phyloP scores from a whole-genome alignment of 2,113 vertebrate genomes.

The Puffinus mauretanicus region DNA sequence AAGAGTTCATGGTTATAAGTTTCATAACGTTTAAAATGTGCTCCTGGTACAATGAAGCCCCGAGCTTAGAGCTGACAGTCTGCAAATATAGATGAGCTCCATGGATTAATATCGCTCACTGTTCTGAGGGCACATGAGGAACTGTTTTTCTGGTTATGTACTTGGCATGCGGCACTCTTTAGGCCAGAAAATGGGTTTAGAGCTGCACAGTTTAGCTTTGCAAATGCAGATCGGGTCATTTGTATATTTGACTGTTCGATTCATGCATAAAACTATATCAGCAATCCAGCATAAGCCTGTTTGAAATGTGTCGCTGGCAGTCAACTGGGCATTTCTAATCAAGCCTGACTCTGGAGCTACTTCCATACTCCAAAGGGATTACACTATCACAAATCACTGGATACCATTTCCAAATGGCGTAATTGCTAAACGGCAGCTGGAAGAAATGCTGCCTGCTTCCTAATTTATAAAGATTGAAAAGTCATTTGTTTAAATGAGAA shows the following conservation, averaged over 20 bases:
- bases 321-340: conserved; percentile 15
- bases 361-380: conserved; percentile 20
- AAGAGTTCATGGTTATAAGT: background rate
- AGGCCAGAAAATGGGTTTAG: conserved; percentile 12
- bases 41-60: background rate
- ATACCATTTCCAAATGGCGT: background rate
- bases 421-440: conserved; percentile 10
- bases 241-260: background rate
- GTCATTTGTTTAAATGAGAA: conserved; percentile 24
- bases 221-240: background rate
- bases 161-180: background rate
- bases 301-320: conserved; percentile 15
- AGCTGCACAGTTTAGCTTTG: background rate
- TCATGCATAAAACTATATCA: background rate
- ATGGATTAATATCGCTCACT: background rate
- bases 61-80: background rate
- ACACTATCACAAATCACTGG: background rate
- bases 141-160: background rate
- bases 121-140: background rate
- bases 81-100: background rate
- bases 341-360: conserved; percentile 23
- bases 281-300: background rate
- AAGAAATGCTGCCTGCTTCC: conserved; percentile 15
- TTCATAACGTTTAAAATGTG: background rate
- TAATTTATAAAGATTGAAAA: conserved; percentile 5